Evolutionary conservation across 30 jellyfish, hydroid and myxozoan genomes (phyloP), one percentile per base, ranked within the genome.

Genomic region (Cassiopea xamachana): DNA sequence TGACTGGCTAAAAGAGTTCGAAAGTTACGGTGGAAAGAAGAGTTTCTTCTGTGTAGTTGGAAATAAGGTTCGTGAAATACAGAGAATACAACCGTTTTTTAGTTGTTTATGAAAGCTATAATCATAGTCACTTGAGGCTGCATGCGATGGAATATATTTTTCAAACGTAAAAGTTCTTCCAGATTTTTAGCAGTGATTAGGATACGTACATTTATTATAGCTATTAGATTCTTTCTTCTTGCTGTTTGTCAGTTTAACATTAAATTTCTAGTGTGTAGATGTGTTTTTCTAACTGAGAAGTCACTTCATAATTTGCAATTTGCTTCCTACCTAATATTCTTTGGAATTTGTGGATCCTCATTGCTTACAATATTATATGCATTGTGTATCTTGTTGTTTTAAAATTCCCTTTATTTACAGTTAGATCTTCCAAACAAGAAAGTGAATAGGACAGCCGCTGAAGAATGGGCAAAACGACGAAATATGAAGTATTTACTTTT

Each of bases 1-100:
- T 51, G 92, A 89, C 64, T 89, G 96, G 96, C 46, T 78, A 72
- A 89, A 82, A 9, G 96, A 89, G 75, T 82, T 89, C 60, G 89
- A 82, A 62, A 79, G 92, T 6, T 89, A 69, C 75, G 96, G 96
- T 3, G 96, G 96, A 48, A 73, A 62, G 49, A 80, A 71, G 71
- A 59, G 92, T 12, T 60, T 67, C 17, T 49, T 89, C 62, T 81
- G 81, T 74, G 89, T 84, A 16, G 78, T 89, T 18, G 96, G 96
- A 60, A 89, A 89, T 55, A 89, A 89, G 92, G 96, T 89, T 12
- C 39, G 39, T 27, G 39, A 27, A 27, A 27, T 27, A 27, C 39
- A 27, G 39, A 27, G 39, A 27, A 27, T 27, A 27, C 39, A 27
- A 27, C 39, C 39, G 39, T 27, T 27, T 27, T 27, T 27, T 27